Base-by-base conservation (phyloP, 2,888 invertebrate genomes). In the Agelastica alni region DNA sequence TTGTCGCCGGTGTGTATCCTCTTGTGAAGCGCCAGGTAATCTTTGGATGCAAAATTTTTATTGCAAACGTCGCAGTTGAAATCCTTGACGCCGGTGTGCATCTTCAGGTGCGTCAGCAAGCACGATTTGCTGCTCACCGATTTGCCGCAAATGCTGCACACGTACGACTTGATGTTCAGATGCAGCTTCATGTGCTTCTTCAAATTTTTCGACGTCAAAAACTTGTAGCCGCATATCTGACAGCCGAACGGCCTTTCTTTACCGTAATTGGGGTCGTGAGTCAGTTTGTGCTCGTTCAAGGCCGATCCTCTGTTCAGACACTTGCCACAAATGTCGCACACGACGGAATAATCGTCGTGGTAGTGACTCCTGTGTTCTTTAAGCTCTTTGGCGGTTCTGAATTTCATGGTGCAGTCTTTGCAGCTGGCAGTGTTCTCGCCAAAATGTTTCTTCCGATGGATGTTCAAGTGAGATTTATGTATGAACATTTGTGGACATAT, bases 401-500 rank as follows among this genome's bases (percentile, higher is more conserved):
- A 76, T 3, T 73, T 71, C 43, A 70, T 61, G 41, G 67, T 65
- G 58, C 77, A 76, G 3, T 67, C 66, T 36, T 70, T 60, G 56
- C 76, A 76, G 51, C 67, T 70, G 0, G 63, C 68, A 5, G 68
- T 62, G 48, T 65, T 73, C 43, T 73, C 70, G 3, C 80, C 79
- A 0, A 80, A 78, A 66, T 86, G 86, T n/a, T 83, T 76, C 1
- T 80, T 75, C 0, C 78, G 71, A 63, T 87, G 86, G 0, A 80
- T 78, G 34, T 81, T 83, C 54, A 86, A 68, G 59, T 84, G 83
- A 54, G 83, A 83, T 59, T 82, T 81, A 34, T 83, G 83, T 0
- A 82, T 78, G 62, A 85, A 82, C 62, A 81, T 82, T 63, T 82
- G 82, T 0, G 83, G 81, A 59, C 85, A 86, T 1, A 82, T 75